A percentile compares a stretch with the other conserved stretches of the same genome.
These are phyloP conservation scores for Zoanthus gigantus DNA, from an alignment of 92 coral and sea anemone genomes.

Conservation along the genomic window DNA sequence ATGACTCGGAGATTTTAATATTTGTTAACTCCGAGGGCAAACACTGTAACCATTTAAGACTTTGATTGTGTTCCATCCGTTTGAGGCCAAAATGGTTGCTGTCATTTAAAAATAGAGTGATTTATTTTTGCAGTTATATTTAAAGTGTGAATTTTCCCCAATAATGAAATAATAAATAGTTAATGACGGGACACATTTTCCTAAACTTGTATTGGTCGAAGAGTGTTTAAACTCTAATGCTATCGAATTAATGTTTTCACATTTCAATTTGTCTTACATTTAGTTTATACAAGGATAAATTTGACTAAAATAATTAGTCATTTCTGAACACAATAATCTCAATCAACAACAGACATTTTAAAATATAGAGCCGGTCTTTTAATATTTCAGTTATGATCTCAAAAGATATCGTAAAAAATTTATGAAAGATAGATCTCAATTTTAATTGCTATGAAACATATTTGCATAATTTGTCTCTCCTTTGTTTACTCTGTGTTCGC, in stretches of 20 bases:
- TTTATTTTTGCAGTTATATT: not conserved
- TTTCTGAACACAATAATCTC: not conserved
- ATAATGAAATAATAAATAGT: not conserved
- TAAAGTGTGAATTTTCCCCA: not conserved
- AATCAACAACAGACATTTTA: not conserved
- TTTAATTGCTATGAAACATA: not conserved
- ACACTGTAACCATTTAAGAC: not conserved
- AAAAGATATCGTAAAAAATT: not conserved
- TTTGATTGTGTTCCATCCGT: not conserved
- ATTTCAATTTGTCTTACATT: not conserved
- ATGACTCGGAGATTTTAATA: too few relatives aligned
- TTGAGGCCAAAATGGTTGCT: not conserved
- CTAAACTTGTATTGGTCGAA: not conserved
- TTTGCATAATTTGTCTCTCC: not conserved
- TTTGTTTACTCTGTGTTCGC: not conserved
- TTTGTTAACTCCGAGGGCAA: too few relatives aligned
- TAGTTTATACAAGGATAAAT: not conserved
- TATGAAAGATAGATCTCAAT: not conserved
- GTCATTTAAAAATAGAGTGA: not conserved
- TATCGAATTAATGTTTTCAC: not conserved
- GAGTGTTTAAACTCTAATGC: not conserved
- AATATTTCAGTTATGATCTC: not conserved
- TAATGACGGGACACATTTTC: not conserved
- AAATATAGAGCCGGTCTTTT: not conserved
- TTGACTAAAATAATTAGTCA: not conserved